These are phyloP conservation scores for Myotis vivesi DNA, from an alignment of 2,797 vertebrate genomes.

Conservation along the genomic window DNA sequence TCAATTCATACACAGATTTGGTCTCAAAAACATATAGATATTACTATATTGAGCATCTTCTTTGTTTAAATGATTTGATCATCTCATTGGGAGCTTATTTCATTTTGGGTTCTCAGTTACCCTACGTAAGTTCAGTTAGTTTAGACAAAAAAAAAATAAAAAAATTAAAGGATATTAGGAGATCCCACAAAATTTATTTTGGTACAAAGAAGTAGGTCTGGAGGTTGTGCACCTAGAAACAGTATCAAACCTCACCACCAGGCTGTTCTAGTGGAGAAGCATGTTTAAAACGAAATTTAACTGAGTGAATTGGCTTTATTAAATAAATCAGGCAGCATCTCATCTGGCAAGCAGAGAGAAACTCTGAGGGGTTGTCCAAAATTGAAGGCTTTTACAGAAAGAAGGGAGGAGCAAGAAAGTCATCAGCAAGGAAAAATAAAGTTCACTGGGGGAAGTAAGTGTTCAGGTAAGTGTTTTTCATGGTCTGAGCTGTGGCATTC, in stretches of 20 bases:
- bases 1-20: background rate
- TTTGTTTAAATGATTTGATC: background rate
- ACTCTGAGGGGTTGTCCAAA: background rate
- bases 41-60: background rate
- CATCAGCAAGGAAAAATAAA: background rate
- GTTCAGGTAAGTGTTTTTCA: background rate
- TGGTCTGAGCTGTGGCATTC: background rate
- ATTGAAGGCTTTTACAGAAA: background rate
- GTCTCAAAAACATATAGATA: background rate
- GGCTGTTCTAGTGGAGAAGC: background rate
- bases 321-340: background rate
- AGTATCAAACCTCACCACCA: background rate
- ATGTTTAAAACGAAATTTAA: background rate
- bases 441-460: background rate
- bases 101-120: background rate
- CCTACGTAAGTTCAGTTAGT: background rate
- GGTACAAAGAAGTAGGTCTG: background rate
- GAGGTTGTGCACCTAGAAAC: background rate
- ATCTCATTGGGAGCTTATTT: background rate
- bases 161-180: background rate
- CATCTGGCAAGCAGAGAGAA: background rate
- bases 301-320: background rate
- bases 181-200: background rate
- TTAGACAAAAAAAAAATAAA: background rate
- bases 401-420: background rate